Evolutionary conservation across 2,797 vertebrate genomes (phyloP), one percentile per base, ranked within the genome.

Genomic region (Darevskia mixta): DNA sequence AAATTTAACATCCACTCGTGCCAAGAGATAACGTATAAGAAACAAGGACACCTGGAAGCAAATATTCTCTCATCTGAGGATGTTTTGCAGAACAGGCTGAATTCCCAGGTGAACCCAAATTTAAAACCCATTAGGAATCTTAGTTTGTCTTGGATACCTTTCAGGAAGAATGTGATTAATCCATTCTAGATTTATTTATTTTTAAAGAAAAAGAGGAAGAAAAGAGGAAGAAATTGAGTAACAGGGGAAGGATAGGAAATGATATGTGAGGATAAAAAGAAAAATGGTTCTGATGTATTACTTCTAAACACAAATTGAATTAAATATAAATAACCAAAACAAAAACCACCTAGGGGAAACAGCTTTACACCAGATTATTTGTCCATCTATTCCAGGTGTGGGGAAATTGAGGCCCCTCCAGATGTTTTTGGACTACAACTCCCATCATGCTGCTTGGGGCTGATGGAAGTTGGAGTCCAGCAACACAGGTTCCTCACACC

Each of bases 231-330:
- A 49, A 29, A 43, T 23, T 27, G 20, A 76, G 41, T 27, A 45
- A 77, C 15, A 25, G 41, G 25, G 25, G 43, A 29, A 27, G 25
- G 41, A 43, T 11, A 45, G 18, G 13, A 29, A 77, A 27, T 45
- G 45, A 43, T 77, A 25, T 15, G 4, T 5, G 5, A 77, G 75
- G 41, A 13, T 27, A 2, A 11, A 45, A 72, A 35, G 75, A 41
- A 23, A 72, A 11, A 18, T 72, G 17, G 38, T 72, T 73, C 17
- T 29, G 58, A 38, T 58, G n/a, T n/a, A 18, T 32, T 72, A 35
- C 35, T 41, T 38, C 23, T 64, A 85, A 85, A 67, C 29, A 67
- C 78, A 58, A n/a, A 80, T 43, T 86, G 55, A 85, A 41, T 72
- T 7, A 80, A n/a, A 64, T 23, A 77, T 38, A 27, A 77, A 83